Conservation (phyloP, 2,797 vertebrate species). For the Pagetopsis macropterus region DNA sequence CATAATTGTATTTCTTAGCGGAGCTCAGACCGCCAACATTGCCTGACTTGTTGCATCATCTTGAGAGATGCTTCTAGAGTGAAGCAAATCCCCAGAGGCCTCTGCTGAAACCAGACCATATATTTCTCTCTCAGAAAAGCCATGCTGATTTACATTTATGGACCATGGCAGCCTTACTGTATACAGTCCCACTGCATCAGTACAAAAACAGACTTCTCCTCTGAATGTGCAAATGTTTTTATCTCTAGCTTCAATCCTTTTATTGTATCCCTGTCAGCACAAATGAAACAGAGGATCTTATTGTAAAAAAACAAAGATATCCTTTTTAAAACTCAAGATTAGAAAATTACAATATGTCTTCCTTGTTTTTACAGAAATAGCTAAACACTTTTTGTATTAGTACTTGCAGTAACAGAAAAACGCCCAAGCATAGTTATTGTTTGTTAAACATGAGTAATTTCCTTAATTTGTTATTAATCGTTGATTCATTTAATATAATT, state of each 20-base stretch:
- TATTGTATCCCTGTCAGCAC: slow-evolving; percentile 39
- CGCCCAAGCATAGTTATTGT: background rate
- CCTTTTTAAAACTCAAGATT: background rate
- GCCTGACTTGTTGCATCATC: slow-evolving; percentile 59
- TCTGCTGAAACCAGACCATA: slow-evolving; percentile 50
- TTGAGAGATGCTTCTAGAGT: slow-evolving; percentile 38
- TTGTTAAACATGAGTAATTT: no score
- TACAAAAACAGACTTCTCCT: slow-evolving; percentile 69
- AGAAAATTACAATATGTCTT: no score
- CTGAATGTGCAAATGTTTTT: slow-evolving; percentile 54
- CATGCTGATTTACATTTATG: slow-evolving; percentile 79
- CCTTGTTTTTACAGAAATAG: background rate
- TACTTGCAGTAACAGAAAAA: no score
- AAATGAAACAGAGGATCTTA: slow-evolving; percentile 18
- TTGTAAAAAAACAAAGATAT: slow-evolving; percentile 6
- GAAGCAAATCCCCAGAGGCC: slow-evolving; percentile 61
- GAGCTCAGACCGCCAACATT: slow-evolving; percentile 4
- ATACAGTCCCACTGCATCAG: slow-evolving; percentile 75
- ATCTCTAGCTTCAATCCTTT: slow-evolving; percentile 30
- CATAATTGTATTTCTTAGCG: slow-evolving; percentile 14
- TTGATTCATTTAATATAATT: background rate
- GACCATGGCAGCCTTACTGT: slow-evolving; percentile 68
- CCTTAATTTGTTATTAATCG: background rate
- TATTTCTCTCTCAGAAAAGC: slow-evolving; percentile 71
- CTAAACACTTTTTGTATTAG: no score